phyloP scores from a whole-genome alignment of 2,888 invertebrate species.

The Hyposoter didymator region DNA sequence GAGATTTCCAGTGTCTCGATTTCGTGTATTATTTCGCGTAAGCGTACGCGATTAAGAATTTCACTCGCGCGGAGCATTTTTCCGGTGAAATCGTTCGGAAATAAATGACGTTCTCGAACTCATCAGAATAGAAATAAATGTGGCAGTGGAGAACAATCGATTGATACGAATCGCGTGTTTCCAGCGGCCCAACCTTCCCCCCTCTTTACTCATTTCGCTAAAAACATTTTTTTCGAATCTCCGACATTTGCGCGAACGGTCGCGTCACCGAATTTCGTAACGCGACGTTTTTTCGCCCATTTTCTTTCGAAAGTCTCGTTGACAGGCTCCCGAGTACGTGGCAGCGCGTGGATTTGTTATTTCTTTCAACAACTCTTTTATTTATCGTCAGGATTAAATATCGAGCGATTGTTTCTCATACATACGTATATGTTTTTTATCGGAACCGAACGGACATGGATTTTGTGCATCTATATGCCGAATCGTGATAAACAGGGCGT shows the following conservation, averaged over 20 bases:
- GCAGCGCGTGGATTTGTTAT: not conserved
- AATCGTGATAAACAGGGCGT: constrained; percentile 17
- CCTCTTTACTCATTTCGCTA: not conserved
- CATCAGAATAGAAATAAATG: not conserved
- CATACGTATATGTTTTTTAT: not conserved
- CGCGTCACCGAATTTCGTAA: not conserved
- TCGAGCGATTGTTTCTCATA: not conserved
- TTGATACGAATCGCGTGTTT: not conserved
- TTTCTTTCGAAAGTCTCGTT: not conserved
- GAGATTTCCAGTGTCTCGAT: not conserved
- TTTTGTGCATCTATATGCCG: not conserved
- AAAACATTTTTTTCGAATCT: not conserved
- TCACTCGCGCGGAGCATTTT: not conserved
- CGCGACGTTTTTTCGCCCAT: not conserved
- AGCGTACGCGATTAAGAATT: not conserved
- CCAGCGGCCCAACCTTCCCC: not conserved
- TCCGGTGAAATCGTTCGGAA: not conserved
- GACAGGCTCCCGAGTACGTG: constrained; percentile 3
- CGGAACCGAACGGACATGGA: not conserved
- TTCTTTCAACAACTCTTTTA: not conserved
- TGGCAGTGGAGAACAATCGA: not conserved
- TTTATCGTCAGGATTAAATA: not conserved
- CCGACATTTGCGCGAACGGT: not conserved
- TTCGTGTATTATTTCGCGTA: not conserved
- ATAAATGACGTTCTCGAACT: not conserved